Conservation (phyloP, 2,797 vertebrate species). For the Emydoidea blandingii region DNA sequence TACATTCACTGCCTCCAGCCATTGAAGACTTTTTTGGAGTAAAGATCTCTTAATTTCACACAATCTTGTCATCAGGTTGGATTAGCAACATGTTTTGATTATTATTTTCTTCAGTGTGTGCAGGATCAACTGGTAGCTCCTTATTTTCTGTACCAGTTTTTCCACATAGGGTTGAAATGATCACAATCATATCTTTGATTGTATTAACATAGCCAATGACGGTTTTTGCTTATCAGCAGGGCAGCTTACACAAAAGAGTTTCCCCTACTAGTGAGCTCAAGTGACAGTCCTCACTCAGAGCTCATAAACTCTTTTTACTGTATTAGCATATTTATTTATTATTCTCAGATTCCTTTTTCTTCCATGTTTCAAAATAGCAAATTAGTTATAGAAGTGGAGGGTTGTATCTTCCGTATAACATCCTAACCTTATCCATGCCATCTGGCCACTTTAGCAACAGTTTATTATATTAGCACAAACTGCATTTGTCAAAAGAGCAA, state of each 20-base stretch:
- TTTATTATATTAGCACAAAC: background rate
- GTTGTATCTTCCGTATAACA: background rate
- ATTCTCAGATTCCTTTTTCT: conserved; percentile 44
- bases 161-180: conserved; percentile 58
- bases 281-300: background rate
- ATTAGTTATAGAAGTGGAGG: conserved; percentile 47
- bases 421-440: background rate
- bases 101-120: conserved; percentile 41
- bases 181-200: conserved; percentile 40
- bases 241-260: conserved; percentile 34
- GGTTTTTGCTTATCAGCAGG: conserved; percentile 34
- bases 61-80: conserved; percentile 81
- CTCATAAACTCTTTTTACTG: conserved; percentile 34
- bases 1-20: conserved; percentile 80
- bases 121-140: conserved; percentile 62
- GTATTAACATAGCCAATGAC: conserved; percentile 7
- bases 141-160: conserved; percentile 65
- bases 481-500: background rate
- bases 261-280: conserved; percentile 21
- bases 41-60: conserved; percentile 89
- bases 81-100: conserved; percentile 60
- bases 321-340: conserved; percentile 45
- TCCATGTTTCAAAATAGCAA: conserved; percentile 42
- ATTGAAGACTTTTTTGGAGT: conserved; percentile 84
- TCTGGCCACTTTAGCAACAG: conserved; percentile 15